These are phyloP conservation scores for Drosophila simulans DNA, from an alignment of 1,140 invertebrate species.

Conservation along the genomic window DNA sequence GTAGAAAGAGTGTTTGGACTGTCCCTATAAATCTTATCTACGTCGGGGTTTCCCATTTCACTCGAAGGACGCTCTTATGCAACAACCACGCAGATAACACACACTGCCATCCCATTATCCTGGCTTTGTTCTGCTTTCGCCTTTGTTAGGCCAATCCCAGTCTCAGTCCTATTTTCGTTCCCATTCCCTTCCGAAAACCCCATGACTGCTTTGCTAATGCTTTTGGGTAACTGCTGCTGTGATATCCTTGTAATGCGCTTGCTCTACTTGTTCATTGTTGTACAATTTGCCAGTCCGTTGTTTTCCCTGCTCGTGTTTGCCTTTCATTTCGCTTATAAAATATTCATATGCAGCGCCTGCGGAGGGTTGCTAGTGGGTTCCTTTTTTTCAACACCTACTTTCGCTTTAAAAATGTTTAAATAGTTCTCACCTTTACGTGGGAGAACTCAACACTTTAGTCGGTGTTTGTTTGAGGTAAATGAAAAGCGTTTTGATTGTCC, in stretches of 20 bases:
- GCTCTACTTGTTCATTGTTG: slow-evolving; percentile 67
- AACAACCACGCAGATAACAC: slow-evolving; percentile 29
- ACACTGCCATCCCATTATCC: slow-evolving; percentile 37
- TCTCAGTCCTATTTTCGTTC: slow-evolving; percentile 9
- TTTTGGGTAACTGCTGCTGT: slow-evolving; percentile 67
- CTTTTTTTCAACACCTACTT: slow-evolving; percentile 18
- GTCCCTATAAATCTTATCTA: slow-evolving; percentile 51
- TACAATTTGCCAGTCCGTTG: slow-evolving; percentile 59
- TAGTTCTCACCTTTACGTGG: slow-evolving; percentile 1
- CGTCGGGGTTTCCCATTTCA: slow-evolving; percentile 37
- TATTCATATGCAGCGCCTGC: slow-evolving; percentile 59
- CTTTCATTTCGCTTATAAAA: slow-evolving; percentile 68
- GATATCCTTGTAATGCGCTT: slow-evolving; percentile 74
- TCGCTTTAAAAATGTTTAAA: slow-evolving; percentile 20
- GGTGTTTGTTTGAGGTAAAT: not conserved
- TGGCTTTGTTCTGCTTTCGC: slow-evolving; percentile 39
- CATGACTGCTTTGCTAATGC: slow-evolving; percentile 51
- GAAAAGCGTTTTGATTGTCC: not conserved
- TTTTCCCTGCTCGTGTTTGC: slow-evolving; percentile 61
- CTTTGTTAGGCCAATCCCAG: slow-evolving; percentile 33
- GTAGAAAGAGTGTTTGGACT: slow-evolving; percentile 36
- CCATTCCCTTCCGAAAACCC: slow-evolving; percentile 10
- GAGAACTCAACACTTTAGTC: not conserved
- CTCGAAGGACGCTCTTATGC: slow-evolving; percentile 38
- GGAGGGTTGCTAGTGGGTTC: slow-evolving; percentile 16